Base-by-base conservation (phyloP, 2,113 vertebrate species). In the Propithecus coquereli region DNA sequence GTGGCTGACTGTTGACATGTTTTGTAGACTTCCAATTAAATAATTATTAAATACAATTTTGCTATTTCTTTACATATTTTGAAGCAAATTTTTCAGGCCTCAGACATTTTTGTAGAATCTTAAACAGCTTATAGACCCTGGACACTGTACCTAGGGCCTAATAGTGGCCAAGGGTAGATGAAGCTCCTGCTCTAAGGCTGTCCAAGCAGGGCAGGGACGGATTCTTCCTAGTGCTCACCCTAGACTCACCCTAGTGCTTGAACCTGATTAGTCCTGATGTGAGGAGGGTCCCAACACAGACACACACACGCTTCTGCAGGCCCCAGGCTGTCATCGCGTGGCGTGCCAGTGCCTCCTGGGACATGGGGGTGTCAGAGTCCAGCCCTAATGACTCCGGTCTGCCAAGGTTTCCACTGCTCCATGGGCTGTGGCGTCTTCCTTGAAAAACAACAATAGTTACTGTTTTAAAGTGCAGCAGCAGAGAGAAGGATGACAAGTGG, bases 371-470 rank as follows among this genome's bases (percentile, higher is more conserved):
- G 16, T 22, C 17, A 13, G 73, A 50, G 63, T n/a, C 50, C 23
- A 32, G 20, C 20, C 50, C 77, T 50, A 43, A 47, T 14, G 61
- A 37, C 61, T 40, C 61, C 83, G 43, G 70, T 32, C 84, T 86
- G 57, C 66, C 37, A 2, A 40, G 61, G 27, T 6, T 73, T 89
- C 85, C 66, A 34, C 68, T 40, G 84, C 43, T 68, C 85, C 45
- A 4, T 2, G 50, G 71, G 65, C 76, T 76, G 47, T 8, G 13
- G 17, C 4, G 25, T 63, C 85, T 91, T 86, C 71, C 87, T 88
- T 74, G 79, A 68, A 87, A 95, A 96, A 90, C 80, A 96, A 25
- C 50, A 74, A 84, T 59, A 68, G 30, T 61, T 73, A 84, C 59
- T 66, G 52, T 92, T 89, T 76, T 50, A 87, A 91, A 93, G 57